Evolutionary conservation across 2,113 vertebrate species (phyloP).

Genomic region (Delphinus delphis): DNA sequence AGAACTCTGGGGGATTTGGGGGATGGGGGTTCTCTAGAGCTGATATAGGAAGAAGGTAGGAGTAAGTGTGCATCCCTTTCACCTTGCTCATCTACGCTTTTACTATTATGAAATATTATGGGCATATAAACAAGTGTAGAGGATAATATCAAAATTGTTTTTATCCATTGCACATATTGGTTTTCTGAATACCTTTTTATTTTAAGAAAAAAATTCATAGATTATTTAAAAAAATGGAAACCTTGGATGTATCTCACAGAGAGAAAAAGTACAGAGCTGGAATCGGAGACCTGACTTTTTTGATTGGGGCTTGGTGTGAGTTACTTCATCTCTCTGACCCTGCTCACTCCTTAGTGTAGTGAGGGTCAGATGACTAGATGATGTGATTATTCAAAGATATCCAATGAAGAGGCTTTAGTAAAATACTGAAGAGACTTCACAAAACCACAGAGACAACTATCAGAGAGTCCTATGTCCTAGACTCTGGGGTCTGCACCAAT

Average conservation of each 20-base stretch:
- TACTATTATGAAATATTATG: background rate
- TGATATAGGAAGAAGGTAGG: too few species aligned
- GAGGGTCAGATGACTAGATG: background rate
- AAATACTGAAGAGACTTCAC: background rate
- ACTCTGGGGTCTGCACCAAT: background rate
- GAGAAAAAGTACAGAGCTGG: background rate
- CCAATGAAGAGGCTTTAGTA: background rate
- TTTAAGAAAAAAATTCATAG: background rate
- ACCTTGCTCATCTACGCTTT: background rate
- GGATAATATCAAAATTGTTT: background rate
- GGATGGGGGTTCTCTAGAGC: background rate
- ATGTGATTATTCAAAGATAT: background rate
- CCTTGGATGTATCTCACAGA: background rate
- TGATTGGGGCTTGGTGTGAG: background rate
- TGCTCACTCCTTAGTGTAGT: background rate
- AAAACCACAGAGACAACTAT: background rate
- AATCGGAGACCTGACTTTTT: background rate
- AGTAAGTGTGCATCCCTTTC: too few species aligned
- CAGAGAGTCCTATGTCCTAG: background rate
- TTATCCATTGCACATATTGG: background rate
- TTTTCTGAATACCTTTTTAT: background rate
- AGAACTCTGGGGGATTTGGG: background rate
- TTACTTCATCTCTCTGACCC: background rate
- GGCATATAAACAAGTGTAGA: background rate
- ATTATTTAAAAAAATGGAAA: background rate